Percentiles rank a stretch among this genome's conserved stretches.
Evolutionary conservation across 2,113 vertebrate genomes (phyloP).

Genomic region (Columba janthina): DNA sequence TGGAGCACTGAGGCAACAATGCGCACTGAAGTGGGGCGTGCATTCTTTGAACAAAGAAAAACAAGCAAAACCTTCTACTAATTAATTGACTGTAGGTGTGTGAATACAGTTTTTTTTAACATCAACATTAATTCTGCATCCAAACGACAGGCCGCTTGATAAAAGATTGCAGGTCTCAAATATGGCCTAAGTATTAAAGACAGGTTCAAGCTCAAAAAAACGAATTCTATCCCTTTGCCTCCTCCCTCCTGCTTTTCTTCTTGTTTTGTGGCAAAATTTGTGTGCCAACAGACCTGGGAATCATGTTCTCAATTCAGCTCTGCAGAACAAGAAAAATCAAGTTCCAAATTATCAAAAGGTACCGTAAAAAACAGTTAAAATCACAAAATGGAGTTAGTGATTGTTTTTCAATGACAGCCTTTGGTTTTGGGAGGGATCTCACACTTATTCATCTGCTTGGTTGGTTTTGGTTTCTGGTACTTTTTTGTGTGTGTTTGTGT

Average conservation of each 20-base stretch:
- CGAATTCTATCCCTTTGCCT: neutral
- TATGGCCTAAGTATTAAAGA: neutral
- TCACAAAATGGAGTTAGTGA: neutral
- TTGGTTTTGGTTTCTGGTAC: fast-evolving
- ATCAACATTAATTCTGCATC: neutral
- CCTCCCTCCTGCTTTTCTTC: neutral
- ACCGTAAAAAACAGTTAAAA: neutral
- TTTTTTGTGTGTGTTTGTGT: neutral
- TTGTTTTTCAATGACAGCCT: neutral
- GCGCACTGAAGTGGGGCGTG: neutral
- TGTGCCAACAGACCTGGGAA: neutral
- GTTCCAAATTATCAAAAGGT: neutral
- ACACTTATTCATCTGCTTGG: neutral
- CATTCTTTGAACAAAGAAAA: neutral
- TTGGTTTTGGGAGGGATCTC: neutral
- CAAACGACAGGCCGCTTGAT: neutral
- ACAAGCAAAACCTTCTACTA: neutral
- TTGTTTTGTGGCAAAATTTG: neutral
- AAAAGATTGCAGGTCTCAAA: neutral
- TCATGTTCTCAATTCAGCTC: neutral
- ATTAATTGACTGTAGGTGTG: neutral
- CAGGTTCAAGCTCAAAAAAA: neutral
- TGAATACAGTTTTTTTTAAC: neutral
- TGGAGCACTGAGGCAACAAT: neutral
- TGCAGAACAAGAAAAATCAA: too few species aligned